Evolutionary conservation across 2,888 invertebrate species (phyloP), one percentile per base, ranked within the genome.

Genomic region (Strigamia transsilvanica): DNA sequence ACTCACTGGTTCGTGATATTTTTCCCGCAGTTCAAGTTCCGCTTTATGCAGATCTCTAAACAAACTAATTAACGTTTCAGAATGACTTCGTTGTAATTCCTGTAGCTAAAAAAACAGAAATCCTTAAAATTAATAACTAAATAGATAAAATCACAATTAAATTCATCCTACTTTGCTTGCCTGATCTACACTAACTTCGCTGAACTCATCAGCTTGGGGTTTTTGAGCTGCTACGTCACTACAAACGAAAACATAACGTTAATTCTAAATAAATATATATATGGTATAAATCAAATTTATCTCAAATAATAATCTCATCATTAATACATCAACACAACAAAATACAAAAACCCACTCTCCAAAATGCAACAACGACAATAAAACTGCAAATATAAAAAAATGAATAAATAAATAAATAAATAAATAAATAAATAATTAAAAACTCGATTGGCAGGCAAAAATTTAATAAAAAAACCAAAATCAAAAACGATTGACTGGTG

Each of bases 1-100:
- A 85, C 88, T 87, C 83, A 90, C 89, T 79, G 91, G 90, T 85
- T 95, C 94, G 87, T 95, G 94, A 88, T 95, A 96, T 86, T 94
- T 94, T 87, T 95, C 93, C 80, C 94, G 92, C 84, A 97, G 88
- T 84, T 94, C 94, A 78, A 92, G 91, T 87, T 94, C 94, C 83
- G 92, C 92, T 41, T 90, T 88, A 46, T 93, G 91, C 83, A 94
- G 93, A 84, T 93, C 93, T 82, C 87, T 87, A 78, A 80, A 41
- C 42, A 83, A 77, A 6, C 85, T 85, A 38, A 88, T 84, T 83
- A 87, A 84, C 41, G 85, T 85, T 82, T 87, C 86, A 2, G 87
- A 86, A 83, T 88, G 88, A 21, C 85, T 84, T 82, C 86, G 85
- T 80, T 87, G 86, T 81, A 88, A 84, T 82, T 87, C 87, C 81